phyloP scores from a whole-genome alignment of 2,113 vertebrate genomes.

The Chaetura pelagica region DNA sequence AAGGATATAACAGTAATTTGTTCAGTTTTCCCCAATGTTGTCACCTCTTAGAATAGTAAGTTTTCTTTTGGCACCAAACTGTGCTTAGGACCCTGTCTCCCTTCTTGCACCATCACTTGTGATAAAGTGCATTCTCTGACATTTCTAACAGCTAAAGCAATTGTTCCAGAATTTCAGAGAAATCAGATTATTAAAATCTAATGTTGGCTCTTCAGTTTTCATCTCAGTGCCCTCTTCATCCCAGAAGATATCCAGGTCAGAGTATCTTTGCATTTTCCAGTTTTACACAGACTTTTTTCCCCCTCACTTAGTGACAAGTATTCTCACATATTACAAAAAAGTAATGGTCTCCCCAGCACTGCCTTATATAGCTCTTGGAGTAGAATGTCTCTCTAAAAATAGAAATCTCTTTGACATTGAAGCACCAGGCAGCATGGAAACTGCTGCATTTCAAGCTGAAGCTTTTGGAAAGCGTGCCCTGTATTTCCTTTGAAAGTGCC shows the following conservation, averaged over 20 bases:
- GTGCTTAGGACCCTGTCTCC: background rate
- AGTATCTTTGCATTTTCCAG: background rate
- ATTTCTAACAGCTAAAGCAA: background rate
- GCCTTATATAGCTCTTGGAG: conserved; percentile 68
- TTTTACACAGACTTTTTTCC: background rate
- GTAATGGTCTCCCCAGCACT: conserved; percentile 6
- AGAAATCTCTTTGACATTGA: conserved; percentile 54
- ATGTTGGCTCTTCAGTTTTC: background rate
- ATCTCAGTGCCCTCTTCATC: background rate
- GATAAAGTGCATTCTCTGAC: background rate
- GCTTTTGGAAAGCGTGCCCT: background rate
- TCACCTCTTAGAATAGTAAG: background rate
- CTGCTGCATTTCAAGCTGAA: conserved; percentile 59
- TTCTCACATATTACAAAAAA: background rate
- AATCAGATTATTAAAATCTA: background rate
- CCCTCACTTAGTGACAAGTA: background rate
- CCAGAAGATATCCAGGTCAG: background rate
- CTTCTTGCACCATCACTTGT: background rate
- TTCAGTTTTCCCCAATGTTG: background rate
- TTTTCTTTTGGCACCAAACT: background rate
- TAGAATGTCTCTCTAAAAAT: conserved; percentile 73
- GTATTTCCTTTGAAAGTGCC: conserved; percentile 15
- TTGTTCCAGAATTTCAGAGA: background rate
- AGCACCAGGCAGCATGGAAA: conserved; percentile 47
- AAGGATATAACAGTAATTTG: background rate